Evolutionary conservation across 2,113 vertebrate genomes (phyloP).

Genomic region (Thamnaconus septentrionalis): DNA sequence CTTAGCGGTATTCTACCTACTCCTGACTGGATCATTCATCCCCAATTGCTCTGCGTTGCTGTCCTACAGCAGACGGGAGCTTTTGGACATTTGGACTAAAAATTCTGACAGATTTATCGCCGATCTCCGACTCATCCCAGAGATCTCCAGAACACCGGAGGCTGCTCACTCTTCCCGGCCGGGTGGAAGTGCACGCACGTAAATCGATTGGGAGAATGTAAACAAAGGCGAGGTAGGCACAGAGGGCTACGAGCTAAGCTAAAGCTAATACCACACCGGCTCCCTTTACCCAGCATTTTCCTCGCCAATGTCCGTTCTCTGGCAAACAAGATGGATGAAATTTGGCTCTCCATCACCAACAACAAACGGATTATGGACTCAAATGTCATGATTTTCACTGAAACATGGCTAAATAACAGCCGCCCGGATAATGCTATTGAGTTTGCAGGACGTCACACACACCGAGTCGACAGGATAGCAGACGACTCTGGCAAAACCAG

Average conservation of each 20-base stretch:
- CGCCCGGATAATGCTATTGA: neutral
- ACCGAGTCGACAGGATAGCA: neutral
- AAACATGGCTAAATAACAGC: neutral
- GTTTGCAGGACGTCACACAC: neutral
- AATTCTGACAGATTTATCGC: neutral
- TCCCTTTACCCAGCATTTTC: neutral
- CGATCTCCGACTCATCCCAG: neutral
- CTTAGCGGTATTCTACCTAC: neutral
- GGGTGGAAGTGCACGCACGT: neutral
- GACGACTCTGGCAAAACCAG: conserved; percentile 4
- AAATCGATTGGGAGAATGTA: neutral
- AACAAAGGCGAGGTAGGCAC: neutral
- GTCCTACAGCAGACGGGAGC: neutral
- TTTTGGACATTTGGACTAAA: neutral
- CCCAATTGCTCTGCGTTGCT: neutral
- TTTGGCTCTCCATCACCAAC: neutral
- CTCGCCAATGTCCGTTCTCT: neutral
- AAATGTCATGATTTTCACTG: neutral
- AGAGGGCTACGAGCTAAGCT: neutral
- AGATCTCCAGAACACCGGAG: neutral
- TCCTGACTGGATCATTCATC: neutral
- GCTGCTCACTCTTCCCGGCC: neutral
- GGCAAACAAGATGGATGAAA: neutral
- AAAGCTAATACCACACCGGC: neutral
- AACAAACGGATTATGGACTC: neutral